phyloP scores from a whole-genome alignment of 2,888 invertebrate genomes.

The Caenorhabditis sulstoni region DNA sequence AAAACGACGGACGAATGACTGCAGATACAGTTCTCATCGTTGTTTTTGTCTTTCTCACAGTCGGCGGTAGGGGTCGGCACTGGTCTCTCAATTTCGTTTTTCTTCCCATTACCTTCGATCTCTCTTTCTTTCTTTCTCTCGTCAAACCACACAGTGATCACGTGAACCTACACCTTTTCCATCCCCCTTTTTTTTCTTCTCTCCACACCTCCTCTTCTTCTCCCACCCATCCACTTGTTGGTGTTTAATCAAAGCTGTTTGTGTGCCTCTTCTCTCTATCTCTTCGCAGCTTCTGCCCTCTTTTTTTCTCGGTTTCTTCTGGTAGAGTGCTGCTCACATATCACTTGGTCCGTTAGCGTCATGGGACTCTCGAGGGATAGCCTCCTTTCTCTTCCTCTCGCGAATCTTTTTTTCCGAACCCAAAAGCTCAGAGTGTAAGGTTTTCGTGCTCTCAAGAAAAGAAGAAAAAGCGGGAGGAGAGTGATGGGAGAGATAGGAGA shows the following conservation, averaged over 20 bases:
- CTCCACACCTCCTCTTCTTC: slow-evolving; percentile 8
- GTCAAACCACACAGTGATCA: slow-evolving; percentile 45
- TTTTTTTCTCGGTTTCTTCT: slow-evolving; percentile 12
- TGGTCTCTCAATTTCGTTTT: slow-evolving; percentile 24
- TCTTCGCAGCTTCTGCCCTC: background rate
- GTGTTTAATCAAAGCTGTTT: slow-evolving; percentile 55
- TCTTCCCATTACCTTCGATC: no score
- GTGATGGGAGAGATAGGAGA: no score
- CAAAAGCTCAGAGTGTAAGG: background rate
- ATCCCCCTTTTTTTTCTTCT: no score
- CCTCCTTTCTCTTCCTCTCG: slow-evolving; percentile 3
- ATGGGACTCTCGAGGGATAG: slow-evolving; percentile 50
- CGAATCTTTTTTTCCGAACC: slow-evolving; percentile 16
- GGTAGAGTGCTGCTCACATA: slow-evolving; percentile 53
- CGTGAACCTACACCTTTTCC: slow-evolving; percentile 48
- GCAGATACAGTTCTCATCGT: slow-evolving; percentile 32
- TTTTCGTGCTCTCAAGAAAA: no score
- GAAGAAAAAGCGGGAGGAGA: no score
- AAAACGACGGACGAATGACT: no score
- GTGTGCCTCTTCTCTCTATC: slow-evolving; percentile 21
- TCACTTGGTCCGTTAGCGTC: slow-evolving; percentile 58
- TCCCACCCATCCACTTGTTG: slow-evolving; percentile 8
- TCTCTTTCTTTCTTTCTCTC: slow-evolving; percentile 25
- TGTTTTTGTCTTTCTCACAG: slow-evolving; percentile 11
- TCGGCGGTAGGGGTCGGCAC: background rate